phyloP scores from a whole-genome alignment of 2,888 invertebrate genomes.

The Furcula furcula region DNA sequence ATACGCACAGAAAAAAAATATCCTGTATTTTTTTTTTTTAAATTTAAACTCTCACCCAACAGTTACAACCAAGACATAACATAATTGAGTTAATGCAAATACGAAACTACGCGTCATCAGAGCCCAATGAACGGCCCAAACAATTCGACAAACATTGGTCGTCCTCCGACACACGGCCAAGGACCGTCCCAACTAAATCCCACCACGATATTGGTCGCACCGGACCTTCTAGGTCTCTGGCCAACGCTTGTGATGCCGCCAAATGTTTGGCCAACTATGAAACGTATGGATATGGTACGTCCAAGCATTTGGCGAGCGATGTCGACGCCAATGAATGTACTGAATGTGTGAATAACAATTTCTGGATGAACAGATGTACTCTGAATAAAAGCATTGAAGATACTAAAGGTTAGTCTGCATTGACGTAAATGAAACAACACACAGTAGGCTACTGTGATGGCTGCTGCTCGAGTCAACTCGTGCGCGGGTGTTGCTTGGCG shows the following conservation, averaged over 20 bases:
- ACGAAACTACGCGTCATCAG: slow-evolving; percentile 29
- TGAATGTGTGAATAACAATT: slow-evolving; percentile 46
- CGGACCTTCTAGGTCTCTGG: slow-evolving; percentile 22
- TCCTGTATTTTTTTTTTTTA: no score
- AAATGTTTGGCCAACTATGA: slow-evolving; percentile 30
- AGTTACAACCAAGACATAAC: slow-evolving; percentile 34
- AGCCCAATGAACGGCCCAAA: slow-evolving; percentile 21
- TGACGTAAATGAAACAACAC: no score
- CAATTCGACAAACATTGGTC: slow-evolving; percentile 23
- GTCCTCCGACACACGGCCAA: slow-evolving; percentile 4
- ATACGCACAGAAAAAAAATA: no score
- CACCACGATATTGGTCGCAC: slow-evolving; percentile 15
- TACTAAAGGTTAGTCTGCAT: slow-evolving; percentile 11
- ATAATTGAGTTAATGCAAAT: slow-evolving; percentile 55
- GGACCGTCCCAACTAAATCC: slow-evolving; percentile 9
- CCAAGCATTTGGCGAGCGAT: slow-evolving; percentile 18
- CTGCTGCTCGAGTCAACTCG: no score
- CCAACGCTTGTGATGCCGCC: slow-evolving; percentile 23
- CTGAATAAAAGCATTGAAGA: slow-evolving; percentile 31
- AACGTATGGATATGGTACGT: slow-evolving; percentile 8
- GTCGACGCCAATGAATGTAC: slow-evolving; percentile 36
- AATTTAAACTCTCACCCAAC: no score
- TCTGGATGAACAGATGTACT: slow-evolving; percentile 37
- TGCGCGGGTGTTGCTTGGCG: no score
- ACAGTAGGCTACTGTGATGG: no score